A percentile compares a stretch with the other conserved stretches of the same genome.
Conservation (phyloP, 2,113 vertebrate genomes). For the Ramphastos sulfuratus region DNA sequence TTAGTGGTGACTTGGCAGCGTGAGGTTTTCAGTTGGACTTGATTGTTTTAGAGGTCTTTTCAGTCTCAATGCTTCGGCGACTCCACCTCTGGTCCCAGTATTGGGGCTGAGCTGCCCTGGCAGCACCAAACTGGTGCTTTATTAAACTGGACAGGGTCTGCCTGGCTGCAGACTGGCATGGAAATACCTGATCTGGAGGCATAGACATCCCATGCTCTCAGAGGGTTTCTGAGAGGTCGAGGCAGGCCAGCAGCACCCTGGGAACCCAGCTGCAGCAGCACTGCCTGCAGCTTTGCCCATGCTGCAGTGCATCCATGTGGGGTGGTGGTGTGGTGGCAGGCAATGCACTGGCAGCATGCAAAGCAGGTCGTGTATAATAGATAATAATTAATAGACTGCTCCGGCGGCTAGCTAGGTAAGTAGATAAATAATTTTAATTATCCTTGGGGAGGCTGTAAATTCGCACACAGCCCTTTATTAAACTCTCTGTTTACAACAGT, state of each 20-base stretch:
- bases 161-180: not conserved
- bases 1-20: not conserved
- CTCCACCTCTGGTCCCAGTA: fast-evolving
- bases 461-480: constrained; percentile 74
- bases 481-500: constrained; percentile 76
- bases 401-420: constrained; percentile 73
- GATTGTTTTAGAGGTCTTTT: not conserved
- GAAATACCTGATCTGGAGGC: fast-evolving
- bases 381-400: constrained; percentile 81
- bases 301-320: not conserved
- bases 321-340: not conserved
- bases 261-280: fast-evolving
- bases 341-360: constrained; percentile 47
- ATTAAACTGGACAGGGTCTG: not conserved
- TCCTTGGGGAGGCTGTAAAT: constrained; percentile 77
- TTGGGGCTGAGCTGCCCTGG: not conserved
- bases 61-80: not conserved
- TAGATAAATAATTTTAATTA: constrained; percentile 83
- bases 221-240: fast-evolving
- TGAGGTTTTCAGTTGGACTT: not conserved
- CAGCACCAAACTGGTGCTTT: not conserved
- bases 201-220: fast-evolving
- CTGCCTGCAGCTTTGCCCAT: fast-evolving
- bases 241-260: not conserved
- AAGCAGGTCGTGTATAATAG: constrained; percentile 67